Evolutionary conservation across 2,113 vertebrate species (phyloP), one percentile per base, ranked within the genome.

Genomic region (Pongo pygmaeus): DNA sequence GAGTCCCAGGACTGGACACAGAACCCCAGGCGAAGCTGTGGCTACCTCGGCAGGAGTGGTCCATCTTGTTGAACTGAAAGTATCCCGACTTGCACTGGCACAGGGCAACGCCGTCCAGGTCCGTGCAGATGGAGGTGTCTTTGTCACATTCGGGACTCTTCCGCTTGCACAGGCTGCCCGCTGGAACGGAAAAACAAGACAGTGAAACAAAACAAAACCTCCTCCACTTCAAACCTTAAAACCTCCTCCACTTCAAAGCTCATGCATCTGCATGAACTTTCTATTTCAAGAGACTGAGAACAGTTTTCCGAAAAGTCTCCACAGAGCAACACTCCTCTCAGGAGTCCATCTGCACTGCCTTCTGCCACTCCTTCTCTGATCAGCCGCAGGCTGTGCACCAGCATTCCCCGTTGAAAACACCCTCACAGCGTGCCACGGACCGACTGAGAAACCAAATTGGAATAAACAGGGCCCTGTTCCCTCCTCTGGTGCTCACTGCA

Each of bases 81-180:
- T 99, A 99, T 11, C 99, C 99, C 0, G 98, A 98, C 55, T 98
- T 99, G 99, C 99, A 99, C 96, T 99, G 99, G 95, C 99, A 99
- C 93, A 97, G 96, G 0, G 99, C 98, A 0, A 99, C 96, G 6
- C 99, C 99, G 0, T 98, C 98, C 2, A 96, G 98, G 95, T 99
- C 99, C 0, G 98, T 98, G 98, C 99, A 99, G 83, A 98, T 97
- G 6, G 99, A 99, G 67, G 99, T 99, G 87, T 99, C 99, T 5
- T 96, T 95, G 98, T 99, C 99, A 59, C 99, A 99, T 91, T 98
- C 98, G 0, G 99, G 99, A 74, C 98, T 98, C 97, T 99, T 99
- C 92, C 98, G 98, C 92, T 97, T 98, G 96, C 99, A 99, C 97
- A 99, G 98, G 96, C 99, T 99, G 96, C 99, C 99, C 96, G 48